These are phyloP conservation scores for Threskiornis aethiopicus DNA, from an alignment of 2,797 vertebrate genomes.

Conservation along the genomic window DNA sequence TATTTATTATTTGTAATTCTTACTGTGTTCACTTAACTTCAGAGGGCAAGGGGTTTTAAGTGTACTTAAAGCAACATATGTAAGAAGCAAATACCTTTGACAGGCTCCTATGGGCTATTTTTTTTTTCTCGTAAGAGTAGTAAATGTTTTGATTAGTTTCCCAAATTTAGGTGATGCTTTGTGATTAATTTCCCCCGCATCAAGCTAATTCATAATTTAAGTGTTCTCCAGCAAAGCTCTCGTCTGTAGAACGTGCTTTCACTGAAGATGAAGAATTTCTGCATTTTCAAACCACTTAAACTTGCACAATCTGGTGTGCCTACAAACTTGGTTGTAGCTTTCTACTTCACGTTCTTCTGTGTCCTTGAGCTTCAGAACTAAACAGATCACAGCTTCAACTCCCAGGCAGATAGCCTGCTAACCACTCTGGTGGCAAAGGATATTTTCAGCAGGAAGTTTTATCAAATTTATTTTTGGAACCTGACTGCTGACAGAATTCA, in stretches of 20 bases:
- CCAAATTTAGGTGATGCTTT: neutral
- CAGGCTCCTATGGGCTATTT: neutral
- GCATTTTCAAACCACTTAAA: conserved; percentile 7
- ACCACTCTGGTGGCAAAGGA: neutral
- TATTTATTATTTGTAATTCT: neutral
- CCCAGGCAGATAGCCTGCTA: neutral
- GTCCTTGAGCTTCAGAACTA: neutral
- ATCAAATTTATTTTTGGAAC: neutral
- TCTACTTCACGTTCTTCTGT: neutral
- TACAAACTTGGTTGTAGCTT: neutral
- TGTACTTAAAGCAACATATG: neutral
- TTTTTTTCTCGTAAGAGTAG: neutral
- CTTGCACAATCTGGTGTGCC: neutral
- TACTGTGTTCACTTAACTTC: neutral
- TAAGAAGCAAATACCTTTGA: neutral
- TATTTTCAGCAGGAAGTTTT: neutral
- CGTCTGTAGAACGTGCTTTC: neutral
- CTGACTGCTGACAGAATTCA: neutral
- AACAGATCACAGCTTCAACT: neutral
- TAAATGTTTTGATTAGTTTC: conserved; percentile 6
- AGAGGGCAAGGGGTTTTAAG: neutral
- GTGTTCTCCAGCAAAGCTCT: neutral
- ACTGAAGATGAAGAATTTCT: neutral
- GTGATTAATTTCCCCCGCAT: neutral
- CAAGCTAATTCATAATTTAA: neutral